These are phyloP conservation scores for Drosophila paucipuncta DNA, from an alignment of 2,888 invertebrate genomes.

Conservation along the genomic window DNA sequence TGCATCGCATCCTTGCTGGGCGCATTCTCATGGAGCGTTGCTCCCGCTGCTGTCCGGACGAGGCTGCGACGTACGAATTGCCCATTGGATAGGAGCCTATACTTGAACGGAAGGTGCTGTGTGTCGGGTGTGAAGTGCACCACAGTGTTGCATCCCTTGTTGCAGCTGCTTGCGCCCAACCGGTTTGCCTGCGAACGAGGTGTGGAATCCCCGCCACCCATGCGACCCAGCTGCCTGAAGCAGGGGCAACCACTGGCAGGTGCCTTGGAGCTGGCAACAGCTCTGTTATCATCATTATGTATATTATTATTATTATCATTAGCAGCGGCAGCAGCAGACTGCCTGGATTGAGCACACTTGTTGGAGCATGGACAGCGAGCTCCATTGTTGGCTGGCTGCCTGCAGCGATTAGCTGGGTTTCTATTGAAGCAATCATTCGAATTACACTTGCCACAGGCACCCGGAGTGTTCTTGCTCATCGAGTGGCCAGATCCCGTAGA, in stretches of 20 bases:
- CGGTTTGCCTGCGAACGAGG: background rate
- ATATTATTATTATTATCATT: background rate
- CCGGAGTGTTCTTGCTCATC: no score
- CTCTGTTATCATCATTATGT: background rate
- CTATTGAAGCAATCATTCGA: background rate
- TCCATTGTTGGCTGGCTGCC: background rate
- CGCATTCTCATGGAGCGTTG: conserved; percentile 54
- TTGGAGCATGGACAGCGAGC: background rate
- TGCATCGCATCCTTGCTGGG: no score
- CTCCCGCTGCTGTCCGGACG: conserved; percentile 66
- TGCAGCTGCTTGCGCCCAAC: no score
- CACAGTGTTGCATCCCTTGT: conserved; percentile 27
- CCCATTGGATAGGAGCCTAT: conserved; percentile 23
- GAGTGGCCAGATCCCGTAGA: background rate
- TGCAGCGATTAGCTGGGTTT: no score
- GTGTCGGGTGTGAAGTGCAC: conserved; percentile 61
- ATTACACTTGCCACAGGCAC: background rate
- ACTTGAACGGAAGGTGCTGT: conserved; percentile 25
- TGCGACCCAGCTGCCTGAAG: background rate
- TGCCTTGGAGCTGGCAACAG: background rate
- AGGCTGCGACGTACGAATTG: conserved; percentile 44
- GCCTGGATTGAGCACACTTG: background rate
- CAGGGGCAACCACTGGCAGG: background rate
- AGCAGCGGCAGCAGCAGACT: background rate
- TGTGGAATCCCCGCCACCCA: conserved; percentile 17